Percentiles rank a stretch among this genome's conserved stretches.
Conservation (phyloP, 2,113 vertebrate species). For the Cavia porcellus region DNA sequence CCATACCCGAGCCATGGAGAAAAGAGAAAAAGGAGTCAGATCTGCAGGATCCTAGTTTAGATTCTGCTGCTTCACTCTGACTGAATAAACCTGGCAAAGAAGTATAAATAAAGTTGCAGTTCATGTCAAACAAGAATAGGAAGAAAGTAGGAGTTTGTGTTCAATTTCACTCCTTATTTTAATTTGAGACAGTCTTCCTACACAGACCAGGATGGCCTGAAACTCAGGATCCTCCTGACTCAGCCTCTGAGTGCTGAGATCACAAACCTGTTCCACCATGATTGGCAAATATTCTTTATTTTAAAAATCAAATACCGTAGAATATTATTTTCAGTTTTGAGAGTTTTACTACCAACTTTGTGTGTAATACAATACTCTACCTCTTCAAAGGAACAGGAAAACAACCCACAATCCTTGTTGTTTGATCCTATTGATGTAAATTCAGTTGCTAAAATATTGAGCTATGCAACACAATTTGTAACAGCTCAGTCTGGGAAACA, state of each 20-base stretch:
- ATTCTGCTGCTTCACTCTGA: background rate
- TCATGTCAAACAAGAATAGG: background rate
- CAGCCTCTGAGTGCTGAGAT: background rate
- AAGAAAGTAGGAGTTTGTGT: background rate
- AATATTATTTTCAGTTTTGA: constrained; percentile 49
- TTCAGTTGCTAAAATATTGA: background rate
- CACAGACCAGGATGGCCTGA: background rate
- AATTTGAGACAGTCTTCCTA: background rate
- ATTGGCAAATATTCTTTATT: background rate
- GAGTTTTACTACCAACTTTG: background rate
- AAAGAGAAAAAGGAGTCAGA: background rate
- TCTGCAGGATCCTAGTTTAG: background rate
- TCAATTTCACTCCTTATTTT: constrained; percentile 29
- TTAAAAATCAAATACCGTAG: background rate
- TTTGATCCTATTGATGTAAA: background rate
- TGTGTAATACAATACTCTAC: background rate
- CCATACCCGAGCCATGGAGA: background rate
- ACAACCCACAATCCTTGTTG: background rate
- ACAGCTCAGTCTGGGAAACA: no score
- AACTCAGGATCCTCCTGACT: background rate
- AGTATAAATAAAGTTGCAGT: constrained; percentile 32
- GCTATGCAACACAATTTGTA: no score
- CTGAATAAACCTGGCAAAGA: background rate
- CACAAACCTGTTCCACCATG: background rate
- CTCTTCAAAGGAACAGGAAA: background rate